These are phyloP conservation scores for Orgyia antiqua DNA, from an alignment of 2,888 invertebrate species.

Conservation along the genomic window DNA sequence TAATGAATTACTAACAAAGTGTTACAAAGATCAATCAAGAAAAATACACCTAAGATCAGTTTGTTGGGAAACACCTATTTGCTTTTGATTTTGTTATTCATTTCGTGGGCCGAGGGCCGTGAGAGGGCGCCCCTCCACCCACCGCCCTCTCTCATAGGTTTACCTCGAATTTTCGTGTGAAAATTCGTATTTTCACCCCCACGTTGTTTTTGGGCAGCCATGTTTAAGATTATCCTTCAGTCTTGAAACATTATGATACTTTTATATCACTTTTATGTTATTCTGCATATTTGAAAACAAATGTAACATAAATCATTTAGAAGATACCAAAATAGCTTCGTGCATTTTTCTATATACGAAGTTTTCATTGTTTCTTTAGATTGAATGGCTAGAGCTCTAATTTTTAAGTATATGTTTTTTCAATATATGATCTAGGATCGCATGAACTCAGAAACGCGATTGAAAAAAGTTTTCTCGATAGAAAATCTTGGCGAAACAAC, in stretches of 20 bases:
- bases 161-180: conserved; percentile 30
- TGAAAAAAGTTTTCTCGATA: no score
- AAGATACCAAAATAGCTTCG: no score
- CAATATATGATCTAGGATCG: no score
- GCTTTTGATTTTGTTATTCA: conserved; percentile 58
- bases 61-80: conserved; percentile 33
- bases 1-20: conserved; percentile 9
- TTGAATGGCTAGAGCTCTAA: no score
- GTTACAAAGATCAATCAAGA: conserved; percentile 12
- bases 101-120: conserved; percentile 34
- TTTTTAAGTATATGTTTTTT: no score
- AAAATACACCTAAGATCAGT: conserved; percentile 28
- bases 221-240: conserved; percentile 21
- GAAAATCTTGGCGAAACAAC: no score
- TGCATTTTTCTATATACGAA: no score
- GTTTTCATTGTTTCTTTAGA: no score
- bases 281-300: conserved; percentile 15
- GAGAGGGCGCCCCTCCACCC: conserved; percentile 20
- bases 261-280: conserved; percentile 17
- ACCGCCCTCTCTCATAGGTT: conserved; percentile 23
- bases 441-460: no score
- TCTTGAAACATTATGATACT: conserved; percentile 22
- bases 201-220: conserved; percentile 14
- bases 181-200: conserved; percentile 23
- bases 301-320: no score